Evolutionary conservation across 1,140 invertebrate species (phyloP).

Genomic region (Aphaenogaster floridana): DNA sequence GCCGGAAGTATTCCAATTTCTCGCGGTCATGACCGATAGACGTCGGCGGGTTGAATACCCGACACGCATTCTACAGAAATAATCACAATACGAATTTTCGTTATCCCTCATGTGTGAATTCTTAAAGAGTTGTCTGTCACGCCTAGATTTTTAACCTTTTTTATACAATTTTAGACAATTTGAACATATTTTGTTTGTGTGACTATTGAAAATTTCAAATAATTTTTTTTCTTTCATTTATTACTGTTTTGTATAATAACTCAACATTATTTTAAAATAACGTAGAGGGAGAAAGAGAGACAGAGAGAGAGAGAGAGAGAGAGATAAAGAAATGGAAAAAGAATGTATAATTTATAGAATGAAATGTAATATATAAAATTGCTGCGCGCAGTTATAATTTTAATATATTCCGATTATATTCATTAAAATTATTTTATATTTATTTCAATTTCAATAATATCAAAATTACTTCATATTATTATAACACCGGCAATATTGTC

Average conservation of each 20-base stretch:
- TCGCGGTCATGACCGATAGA: conserved; percentile 29
- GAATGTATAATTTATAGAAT: not conserved
- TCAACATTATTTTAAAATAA: not conserved
- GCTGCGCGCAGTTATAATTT: not conserved
- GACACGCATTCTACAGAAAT: not conserved
- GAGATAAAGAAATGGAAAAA: not conserved
- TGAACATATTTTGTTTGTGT: not conserved
- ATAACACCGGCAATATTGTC: not conserved
- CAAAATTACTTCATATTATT: not conserved
- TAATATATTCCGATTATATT: not conserved
- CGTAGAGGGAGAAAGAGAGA: no score
- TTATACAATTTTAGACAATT: no score
- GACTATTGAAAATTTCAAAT: not conserved
- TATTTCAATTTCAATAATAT: not conserved
- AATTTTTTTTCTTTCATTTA: not conserved
- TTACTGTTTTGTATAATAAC: not conserved
- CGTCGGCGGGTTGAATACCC: not conserved
- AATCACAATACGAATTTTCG: not conserved
- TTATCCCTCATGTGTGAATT: not conserved
- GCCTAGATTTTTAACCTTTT: not conserved
- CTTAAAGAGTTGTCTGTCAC: not conserved
- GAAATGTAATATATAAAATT: not conserved
- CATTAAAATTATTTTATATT: not conserved
- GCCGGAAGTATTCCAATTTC: conserved; percentile 40
- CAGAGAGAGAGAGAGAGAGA: not conserved